Conservation (phyloP, 1,140 invertebrate species). For the Episyrphus balteatus region DNA sequence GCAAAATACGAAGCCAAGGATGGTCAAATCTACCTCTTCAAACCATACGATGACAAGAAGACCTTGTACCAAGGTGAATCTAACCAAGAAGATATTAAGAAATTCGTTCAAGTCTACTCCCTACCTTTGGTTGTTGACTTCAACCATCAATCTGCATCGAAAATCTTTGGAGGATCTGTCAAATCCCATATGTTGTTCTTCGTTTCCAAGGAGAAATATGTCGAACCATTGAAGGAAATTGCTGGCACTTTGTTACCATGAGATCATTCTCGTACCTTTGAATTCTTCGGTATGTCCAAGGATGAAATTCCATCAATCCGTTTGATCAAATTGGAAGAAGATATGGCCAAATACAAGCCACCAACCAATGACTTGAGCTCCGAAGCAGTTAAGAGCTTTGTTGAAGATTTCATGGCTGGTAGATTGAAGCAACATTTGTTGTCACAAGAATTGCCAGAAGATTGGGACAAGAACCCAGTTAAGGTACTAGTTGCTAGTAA, state of each 20-base stretch:
- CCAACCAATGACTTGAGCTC: constrained; percentile 61
- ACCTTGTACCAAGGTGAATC: constrained; percentile 65
- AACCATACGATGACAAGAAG: constrained; percentile 87
- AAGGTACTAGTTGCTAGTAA: constrained; percentile 91
- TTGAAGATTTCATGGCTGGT: too few species aligned
- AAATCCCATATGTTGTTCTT: constrained; percentile 94
- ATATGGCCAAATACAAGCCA: constrained; percentile 98
- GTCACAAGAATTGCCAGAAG: constrained; percentile 90
- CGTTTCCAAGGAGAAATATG: constrained; percentile 76
- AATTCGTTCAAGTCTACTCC: constrained; percentile 76
- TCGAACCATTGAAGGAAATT: constrained; percentile 62
- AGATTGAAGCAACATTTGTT: too few species aligned
- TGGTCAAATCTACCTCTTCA: constrained; percentile 33
- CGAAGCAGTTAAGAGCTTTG: constrained; percentile 67
- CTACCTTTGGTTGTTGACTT: constrained; percentile 95
- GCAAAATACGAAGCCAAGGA: constrained; percentile 30
- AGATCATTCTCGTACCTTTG: constrained; percentile 92
- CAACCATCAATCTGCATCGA: constrained; percentile 89
- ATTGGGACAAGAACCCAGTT: constrained; percentile 94
- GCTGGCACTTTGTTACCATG: constrained; percentile 93
- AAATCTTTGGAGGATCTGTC: constrained; percentile 96
- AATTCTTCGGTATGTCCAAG: constrained; percentile 97
- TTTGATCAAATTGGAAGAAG: constrained; percentile 88
- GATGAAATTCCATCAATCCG: constrained; percentile 85
- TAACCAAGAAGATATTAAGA: constrained; percentile 56